Percentiles rank a stretch among this genome's conserved stretches.
phyloP scores from a whole-genome alignment of 2,797 vertebrate genomes.

The Lutjanus campechanus region DNA sequence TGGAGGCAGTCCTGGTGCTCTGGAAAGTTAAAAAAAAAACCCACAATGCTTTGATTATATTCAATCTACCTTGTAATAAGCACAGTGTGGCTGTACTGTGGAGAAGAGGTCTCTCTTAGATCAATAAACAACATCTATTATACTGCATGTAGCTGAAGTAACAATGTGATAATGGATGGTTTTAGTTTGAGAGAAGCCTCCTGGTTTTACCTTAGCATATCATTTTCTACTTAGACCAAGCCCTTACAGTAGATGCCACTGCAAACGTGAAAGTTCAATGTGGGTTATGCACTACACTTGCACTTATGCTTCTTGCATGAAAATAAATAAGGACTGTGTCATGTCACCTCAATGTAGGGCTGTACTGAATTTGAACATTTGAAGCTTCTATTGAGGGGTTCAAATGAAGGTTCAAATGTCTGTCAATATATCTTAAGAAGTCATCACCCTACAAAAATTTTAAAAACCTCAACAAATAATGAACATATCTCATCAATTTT shows the following conservation, averaged over 20 bases:
- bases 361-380: too few relatives aligned
- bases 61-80: neutral
- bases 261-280: neutral
- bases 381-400: too few relatives aligned
- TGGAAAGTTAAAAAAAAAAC: slow-evolving; percentile 63
- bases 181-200: neutral
- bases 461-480: too few relatives aligned
- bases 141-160: neutral
- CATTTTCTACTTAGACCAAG: neutral
- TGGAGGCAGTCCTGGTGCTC: slow-evolving; percentile 92
- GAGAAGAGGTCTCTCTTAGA: neutral
- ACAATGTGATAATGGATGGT: neutral
- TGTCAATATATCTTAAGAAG: too few relatives aligned
- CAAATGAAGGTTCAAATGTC: too few relatives aligned
- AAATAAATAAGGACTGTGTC: neutral
- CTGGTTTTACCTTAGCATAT: neutral
- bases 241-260: neutral
- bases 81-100: neutral
- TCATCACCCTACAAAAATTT: too few relatives aligned
- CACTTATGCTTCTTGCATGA: neutral
- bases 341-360: too few relatives aligned
- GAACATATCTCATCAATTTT: too few relatives aligned
- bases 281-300: neutral
- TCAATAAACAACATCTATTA: neutral
- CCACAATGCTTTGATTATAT: neutral